Conservation (phyloP, 1,140 invertebrate genomes). For the Venturia canescens region DNA sequence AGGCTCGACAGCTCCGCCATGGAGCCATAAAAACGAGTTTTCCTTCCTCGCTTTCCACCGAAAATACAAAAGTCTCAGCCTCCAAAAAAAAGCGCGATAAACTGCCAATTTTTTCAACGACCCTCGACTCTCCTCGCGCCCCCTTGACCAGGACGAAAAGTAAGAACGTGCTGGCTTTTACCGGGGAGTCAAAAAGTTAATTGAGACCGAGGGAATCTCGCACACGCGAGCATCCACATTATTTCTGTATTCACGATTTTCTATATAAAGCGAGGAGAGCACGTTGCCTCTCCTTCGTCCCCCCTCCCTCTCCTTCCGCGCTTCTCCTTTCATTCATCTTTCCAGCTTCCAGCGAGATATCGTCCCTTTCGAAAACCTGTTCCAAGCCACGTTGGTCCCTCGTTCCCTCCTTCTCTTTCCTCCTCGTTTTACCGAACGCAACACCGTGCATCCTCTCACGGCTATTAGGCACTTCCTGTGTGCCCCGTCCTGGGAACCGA, state of each 20-base stretch:
- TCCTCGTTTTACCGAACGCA: slow-evolving; percentile 41
- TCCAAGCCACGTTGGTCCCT: slow-evolving; percentile 28
- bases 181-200: slow-evolving; percentile 63
- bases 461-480: slow-evolving; percentile 76
- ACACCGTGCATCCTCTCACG: slow-evolving; percentile 72
- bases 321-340: slow-evolving; percentile 55
- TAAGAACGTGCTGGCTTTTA: background rate
- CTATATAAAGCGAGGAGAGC: slow-evolving; percentile 32
- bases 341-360: slow-evolving; percentile 51
- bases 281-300: slow-evolving; percentile 31
- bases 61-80: too few species aligned
- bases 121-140: too few species aligned
- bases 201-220: slow-evolving; percentile 51
- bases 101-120: too few species aligned
- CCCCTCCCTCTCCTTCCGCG: slow-evolving; percentile 9
- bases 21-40: too few species aligned
- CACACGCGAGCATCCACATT: background rate
- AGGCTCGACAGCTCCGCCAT: too few species aligned
- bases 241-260: background rate
- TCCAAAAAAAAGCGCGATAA: too few species aligned
- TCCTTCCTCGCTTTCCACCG: too few species aligned
- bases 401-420: background rate
- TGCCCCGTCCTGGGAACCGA: slow-evolving; percentile 70
- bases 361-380: slow-evolving; percentile 54
- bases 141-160: background rate